Evolutionary conservation across 2,888 invertebrate species (phyloP).

Genomic region (Campoplex capitator): DNA sequence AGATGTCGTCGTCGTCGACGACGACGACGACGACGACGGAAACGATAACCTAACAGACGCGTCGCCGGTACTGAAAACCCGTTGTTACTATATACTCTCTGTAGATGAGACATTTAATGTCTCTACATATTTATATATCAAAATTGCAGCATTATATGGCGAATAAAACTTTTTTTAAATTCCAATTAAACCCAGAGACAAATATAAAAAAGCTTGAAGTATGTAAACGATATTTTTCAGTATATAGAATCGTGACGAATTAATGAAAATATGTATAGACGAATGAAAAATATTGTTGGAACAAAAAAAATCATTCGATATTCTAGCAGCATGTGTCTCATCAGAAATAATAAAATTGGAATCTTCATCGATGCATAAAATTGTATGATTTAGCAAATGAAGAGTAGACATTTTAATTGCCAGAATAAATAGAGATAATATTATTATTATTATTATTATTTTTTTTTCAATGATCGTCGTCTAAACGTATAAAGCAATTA

Average conservation of each 20-base stretch:
- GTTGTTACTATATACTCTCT: background rate
- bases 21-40: constrained; percentile 5
- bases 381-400: background rate
- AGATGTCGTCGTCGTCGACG: constrained; percentile 2
- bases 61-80: constrained; percentile 42
- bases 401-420: background rate
- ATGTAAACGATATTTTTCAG: background rate
- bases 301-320: background rate
- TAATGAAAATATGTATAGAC: no score
- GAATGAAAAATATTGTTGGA: no score
- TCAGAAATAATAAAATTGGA: background rate
- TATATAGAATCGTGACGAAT: no score
- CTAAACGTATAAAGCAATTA: constrained; percentile 4
- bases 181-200: background rate
- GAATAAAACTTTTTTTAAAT: background rate
- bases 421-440: background rate
- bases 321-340: background rate
- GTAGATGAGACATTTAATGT: constrained; percentile 32
- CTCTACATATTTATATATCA: background rate
- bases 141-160: background rate
- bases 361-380: background rate
- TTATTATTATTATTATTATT: background rate
- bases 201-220: background rate
- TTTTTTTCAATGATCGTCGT: background rate
- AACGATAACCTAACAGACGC: constrained; percentile 57